Evolutionary conservation across 1,140 invertebrate genomes (phyloP), one percentile per base, ranked within the genome.

Genomic region (Venustaconcha ellipsiformis): DNA sequence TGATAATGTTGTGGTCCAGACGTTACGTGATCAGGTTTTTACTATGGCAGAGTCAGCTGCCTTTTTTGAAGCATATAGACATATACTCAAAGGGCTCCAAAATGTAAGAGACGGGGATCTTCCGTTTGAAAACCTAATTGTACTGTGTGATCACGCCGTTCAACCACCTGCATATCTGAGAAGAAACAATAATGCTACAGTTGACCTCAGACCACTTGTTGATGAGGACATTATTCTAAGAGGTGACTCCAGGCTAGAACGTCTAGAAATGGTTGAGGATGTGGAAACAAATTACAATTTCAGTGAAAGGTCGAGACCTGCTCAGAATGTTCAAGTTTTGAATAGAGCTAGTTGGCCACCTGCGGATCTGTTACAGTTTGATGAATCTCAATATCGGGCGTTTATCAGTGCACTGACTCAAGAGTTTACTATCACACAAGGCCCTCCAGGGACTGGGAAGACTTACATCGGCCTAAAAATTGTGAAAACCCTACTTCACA

Each of bases 351-450:
- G 15, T 23, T 89, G 89, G 84, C 83, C 90, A 17, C 71, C 71
- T 18, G 70, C 78, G 20, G 76, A 86, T 17, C 65, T 78, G 26
- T 73, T 89, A 2, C 79, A 82, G 65, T 70, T 91, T 30, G 89
- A 92, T 82, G 80, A 84, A n/a, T 89, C 89, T 57, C 92, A 92
- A 80, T 83, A 78, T 74, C 70, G 82, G 55, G 92, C 92, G 3
- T 78, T 92, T 30, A 80, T 85, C 67, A 80, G 79, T 23, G 90
- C 91, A 8, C 82, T 92, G 2, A 89, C 86, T 20, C 88, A 85
- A 70, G 90, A 92, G 78, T 75, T 92, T 65, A 88, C 92, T 2
- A 89, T 96, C 1, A 95, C 96, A 78, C 95, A 96, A 91, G 93
- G 84, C 30, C 91, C 85, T 26, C 88, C 84, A 48, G 89, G 87